Base-by-base conservation (phyloP, 2,113 vertebrate species). In the Petrocephalus microphthalmus region DNA sequence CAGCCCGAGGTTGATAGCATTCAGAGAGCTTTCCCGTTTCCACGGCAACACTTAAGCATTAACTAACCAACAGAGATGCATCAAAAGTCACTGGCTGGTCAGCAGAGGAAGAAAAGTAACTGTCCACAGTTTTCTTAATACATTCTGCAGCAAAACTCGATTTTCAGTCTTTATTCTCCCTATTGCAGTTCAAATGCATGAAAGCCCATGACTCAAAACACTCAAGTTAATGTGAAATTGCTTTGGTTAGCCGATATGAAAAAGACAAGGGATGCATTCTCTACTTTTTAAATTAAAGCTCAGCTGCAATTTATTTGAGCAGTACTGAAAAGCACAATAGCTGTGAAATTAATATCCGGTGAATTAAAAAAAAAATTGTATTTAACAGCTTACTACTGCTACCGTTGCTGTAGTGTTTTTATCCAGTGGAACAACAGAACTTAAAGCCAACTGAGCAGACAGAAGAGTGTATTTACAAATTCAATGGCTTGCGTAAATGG, bases 251-350 rank as follows among this genome's bases (percentile, higher is more conserved):
- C 87, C 2, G 90, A 93, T 88, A 29, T 89, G 67, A 94, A 94
- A 51, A 78, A 87, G 89, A 82, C 25, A 92, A 93, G 92, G 91
- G 89, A 84, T 90, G 71, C 83, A 90, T 93, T 91, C 91, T 91
- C 87, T 90, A 93, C 88, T 89, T 92, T 94, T 93, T 92, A 87
- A 92, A 92, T 93, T 92, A 92, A 83, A 93, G 88, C 90, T 93
- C 91, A 90, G 92, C 91, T 90, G 91, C 91, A 93, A 93, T 91
- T 94, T 93, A 94, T 92, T 93, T 91, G 93, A 94, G 92, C 91
- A 92, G 37, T 93, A 89, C 89, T 2, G 37, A 93, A 84, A 92
- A 89, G 91, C 91, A 89, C 90, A 92, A 92, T 92, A 93, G 90
- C 83, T 90, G 92, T 91, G 90, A 93, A 94, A 95, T 93, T 93